phyloP scores from a whole-genome alignment of 2,797 vertebrate genomes.

The Micromesistius poutassou region DNA sequence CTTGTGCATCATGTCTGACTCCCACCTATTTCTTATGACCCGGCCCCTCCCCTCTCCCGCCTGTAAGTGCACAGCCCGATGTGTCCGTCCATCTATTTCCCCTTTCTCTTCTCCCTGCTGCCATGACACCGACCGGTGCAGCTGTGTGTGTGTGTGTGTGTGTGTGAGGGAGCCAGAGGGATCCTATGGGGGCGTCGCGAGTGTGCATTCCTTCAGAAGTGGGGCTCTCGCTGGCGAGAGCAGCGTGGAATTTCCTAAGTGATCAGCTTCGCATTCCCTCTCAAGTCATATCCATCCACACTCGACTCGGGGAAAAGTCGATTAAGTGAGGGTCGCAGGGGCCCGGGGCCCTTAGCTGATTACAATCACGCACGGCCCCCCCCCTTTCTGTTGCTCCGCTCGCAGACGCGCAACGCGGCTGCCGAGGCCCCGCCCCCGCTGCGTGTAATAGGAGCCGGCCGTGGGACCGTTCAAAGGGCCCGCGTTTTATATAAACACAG shows the following conservation, averaged over 20 bases:
- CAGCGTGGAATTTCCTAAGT: conserved; percentile 61
- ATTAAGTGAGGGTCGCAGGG: conserved; percentile 47
- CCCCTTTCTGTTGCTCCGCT: conserved; percentile 26
- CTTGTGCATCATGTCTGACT: conserved; percentile 5
- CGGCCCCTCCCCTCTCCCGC: conserved; percentile 47
- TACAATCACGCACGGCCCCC: conserved; percentile 52
- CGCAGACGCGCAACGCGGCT: conserved; percentile 12
- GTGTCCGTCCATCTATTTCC: conserved; percentile 9
- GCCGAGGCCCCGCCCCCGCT: conserved; percentile 43
- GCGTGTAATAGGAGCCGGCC: conserved; percentile 57
- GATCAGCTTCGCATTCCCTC: conserved; percentile 71
- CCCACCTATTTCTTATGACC: conserved; percentile 31
- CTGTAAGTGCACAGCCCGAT: conserved; percentile 48
- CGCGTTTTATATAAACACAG: conserved; percentile 43
- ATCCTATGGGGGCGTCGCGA: conserved; percentile 61
- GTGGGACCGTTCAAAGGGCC: conserved; percentile 46
- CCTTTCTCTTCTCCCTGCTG: conserved; percentile 17
- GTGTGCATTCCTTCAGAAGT: conserved; percentile 61
- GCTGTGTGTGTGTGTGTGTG: conserved; percentile 60
- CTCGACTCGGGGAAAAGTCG: conserved; percentile 39
- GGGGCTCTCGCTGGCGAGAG: conserved; percentile 49
- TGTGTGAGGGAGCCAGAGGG: conserved; percentile 46
- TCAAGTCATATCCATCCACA: conserved; percentile 49
- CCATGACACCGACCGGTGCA: conserved; percentile 58
- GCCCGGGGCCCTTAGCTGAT: conserved; percentile 54